phyloP scores from a whole-genome alignment of 1,140 invertebrate species.

The Chionoecetes opilio region DNA sequence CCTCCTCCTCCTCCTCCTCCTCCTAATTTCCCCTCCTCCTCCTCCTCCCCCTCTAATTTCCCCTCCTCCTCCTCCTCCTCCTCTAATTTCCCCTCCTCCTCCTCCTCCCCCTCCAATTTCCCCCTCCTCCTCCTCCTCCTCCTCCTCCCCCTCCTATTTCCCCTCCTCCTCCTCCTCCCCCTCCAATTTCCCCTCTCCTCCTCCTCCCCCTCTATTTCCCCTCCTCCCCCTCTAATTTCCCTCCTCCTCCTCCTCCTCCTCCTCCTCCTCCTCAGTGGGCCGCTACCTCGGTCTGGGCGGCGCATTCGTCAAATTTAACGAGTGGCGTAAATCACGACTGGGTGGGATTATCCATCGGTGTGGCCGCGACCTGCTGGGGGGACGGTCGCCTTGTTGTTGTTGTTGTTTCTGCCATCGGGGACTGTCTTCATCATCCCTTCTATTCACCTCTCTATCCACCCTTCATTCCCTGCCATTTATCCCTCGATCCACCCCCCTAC shows the following conservation, averaged over 20 bases:
- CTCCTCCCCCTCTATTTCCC: background rate
- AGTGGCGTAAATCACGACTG: background rate
- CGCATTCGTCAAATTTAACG: slow-evolving; percentile 6
- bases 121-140: background rate
- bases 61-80: too few relatives aligned
- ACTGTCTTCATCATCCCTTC: background rate
- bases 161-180: background rate
- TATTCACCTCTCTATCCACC: too few relatives aligned
- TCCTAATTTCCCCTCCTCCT: background rate
- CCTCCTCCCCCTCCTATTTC: background rate
- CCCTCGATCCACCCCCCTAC: too few relatives aligned
- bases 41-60: background rate
- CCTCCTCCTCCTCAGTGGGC: slow-evolving; percentile 32
- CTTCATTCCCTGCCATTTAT: too few relatives aligned
- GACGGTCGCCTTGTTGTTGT: background rate
- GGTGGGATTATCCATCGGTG: background rate
- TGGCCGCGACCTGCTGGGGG: background rate
- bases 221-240: background rate
- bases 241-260: slow-evolving; percentile 35
- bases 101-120: background rate
- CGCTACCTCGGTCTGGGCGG: background rate
- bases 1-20: slow-evolving; percentile 47
- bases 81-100: too few relatives aligned
- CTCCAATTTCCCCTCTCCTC: background rate
- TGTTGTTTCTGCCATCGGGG: background rate